phyloP scores from a whole-genome alignment of 2,113 vertebrate species.

The Toxotes jaculatrix region DNA sequence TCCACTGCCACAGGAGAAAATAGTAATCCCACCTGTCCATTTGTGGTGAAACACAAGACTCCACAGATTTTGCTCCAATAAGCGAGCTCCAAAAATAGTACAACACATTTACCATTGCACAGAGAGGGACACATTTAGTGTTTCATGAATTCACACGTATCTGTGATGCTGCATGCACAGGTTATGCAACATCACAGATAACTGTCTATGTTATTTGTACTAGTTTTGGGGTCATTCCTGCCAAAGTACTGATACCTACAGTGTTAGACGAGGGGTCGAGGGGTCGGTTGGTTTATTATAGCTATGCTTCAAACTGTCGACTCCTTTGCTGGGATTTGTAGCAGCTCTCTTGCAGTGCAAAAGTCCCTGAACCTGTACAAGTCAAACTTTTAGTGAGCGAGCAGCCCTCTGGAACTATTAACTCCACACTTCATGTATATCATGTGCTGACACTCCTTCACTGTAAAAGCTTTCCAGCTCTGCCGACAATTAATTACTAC shows the following conservation, averaged over 20 bases:
- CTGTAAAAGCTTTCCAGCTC: slow-evolving; percentile 13
- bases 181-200: too few species aligned
- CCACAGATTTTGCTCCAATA: too few species aligned
- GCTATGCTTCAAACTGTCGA: too few species aligned
- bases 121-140: background rate
- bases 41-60: background rate
- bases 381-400: background rate
- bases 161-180: too few species aligned
- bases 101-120: background rate
- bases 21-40: background rate
- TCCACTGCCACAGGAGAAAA: background rate
- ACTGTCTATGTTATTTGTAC: too few species aligned
- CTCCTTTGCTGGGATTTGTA: too few species aligned
- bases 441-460: background rate
- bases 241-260: too few species aligned
- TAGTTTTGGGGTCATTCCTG: too few species aligned
- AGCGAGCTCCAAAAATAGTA: background rate
- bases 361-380: too few species aligned
- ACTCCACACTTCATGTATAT: background rate
- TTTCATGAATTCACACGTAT: background rate
- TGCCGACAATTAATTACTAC: background rate
- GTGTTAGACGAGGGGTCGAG: too few species aligned
- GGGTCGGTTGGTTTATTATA: too few species aligned
- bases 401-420: background rate
- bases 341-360: too few species aligned